Base-by-base conservation (phyloP, 2,113 vertebrate species). In the Camelus dromedarius region DNA sequence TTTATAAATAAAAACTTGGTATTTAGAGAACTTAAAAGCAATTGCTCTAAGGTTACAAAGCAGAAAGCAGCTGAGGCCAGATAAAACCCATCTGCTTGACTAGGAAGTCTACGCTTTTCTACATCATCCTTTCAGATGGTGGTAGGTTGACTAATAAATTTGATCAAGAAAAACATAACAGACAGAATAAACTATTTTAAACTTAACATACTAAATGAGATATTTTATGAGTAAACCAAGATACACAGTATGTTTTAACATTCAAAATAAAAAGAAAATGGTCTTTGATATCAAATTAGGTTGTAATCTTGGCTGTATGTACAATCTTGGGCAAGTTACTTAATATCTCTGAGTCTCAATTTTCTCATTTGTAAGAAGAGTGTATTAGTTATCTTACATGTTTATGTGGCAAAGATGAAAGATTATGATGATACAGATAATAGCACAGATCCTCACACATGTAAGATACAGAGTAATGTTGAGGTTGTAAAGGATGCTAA, bases 191-290 rank as follows among this genome's bases (percentile, higher is more conserved):
- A 79, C 50, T 67, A 35, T 56, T 81, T 90, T 87, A 87, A 89
- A 83, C 54, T 89, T 86, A 92, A 87, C 46, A 92, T 66, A 81
- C 35, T 24, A 77, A 87, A n/a, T 46, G 93, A 77, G 12, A 66
- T 77, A 79, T 60, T 86, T 92, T 69, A 87, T 73, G 35, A 88
- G n/a, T 76, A 93, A 91, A 87, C 11, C 32, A 96, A 95, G 42
- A 90, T 54, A 90, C 1, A 13, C 46, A 91, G 30, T 70, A 48
- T 12, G 56, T 12, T 95, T 79, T 93, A 90, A 81, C 18, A 79
- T 30, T 75, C 24, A 87, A 75, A 91, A 67, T 60, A 91, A 86
- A 95, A 89, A 82, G 58, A 95, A 91, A 92, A 89, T 81, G 13
- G 13, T 81, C 14, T 96, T 67, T 73, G 54, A 48, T 48, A 82